phyloP scores from a whole-genome alignment of 92 coral and sea anemone species.

The Hydrozoanthus gracilis region DNA sequence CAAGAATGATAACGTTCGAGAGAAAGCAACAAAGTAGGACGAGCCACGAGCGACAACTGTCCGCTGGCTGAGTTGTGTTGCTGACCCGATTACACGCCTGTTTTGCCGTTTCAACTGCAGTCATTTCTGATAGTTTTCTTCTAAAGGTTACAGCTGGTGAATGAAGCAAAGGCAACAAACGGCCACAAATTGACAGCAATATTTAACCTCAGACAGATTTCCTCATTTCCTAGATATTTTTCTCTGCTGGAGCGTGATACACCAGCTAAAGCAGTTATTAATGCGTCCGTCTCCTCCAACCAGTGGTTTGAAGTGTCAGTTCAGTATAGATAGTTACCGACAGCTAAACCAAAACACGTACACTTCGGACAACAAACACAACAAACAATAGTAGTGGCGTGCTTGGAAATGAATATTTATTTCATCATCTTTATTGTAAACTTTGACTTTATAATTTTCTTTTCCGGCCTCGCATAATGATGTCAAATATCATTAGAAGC shows the following conservation, averaged over 20 bases:
- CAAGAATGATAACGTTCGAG: slow-evolving; percentile 2
- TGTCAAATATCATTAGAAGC: too few relatives aligned
- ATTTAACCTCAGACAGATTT: not conserved
- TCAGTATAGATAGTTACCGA: not conserved
- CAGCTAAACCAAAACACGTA: not conserved
- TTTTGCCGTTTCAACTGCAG: too few relatives aligned
- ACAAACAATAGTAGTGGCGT: not conserved
- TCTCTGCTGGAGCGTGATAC: not conserved
- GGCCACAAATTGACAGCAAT: not conserved
- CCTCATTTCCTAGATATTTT: not conserved
- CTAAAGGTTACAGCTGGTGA: not conserved
- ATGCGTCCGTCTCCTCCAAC: not conserved
- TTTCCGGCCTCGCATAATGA: too few relatives aligned
- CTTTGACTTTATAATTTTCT: not conserved
- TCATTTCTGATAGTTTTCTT: not conserved
- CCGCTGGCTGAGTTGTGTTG: not conserved
- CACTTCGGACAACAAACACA: not conserved
- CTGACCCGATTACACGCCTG: too few relatives aligned
- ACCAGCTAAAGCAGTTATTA: not conserved
- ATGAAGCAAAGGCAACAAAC: not conserved
- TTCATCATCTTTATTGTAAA: not conserved
- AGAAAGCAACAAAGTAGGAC: not conserved
- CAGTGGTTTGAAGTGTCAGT: not conserved
- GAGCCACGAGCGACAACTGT: slow-evolving; percentile 26
- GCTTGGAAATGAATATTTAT: not conserved